Evolutionary conservation across 1,140 invertebrate genomes (phyloP).

Genomic region (Lucilia sericata): DNA sequence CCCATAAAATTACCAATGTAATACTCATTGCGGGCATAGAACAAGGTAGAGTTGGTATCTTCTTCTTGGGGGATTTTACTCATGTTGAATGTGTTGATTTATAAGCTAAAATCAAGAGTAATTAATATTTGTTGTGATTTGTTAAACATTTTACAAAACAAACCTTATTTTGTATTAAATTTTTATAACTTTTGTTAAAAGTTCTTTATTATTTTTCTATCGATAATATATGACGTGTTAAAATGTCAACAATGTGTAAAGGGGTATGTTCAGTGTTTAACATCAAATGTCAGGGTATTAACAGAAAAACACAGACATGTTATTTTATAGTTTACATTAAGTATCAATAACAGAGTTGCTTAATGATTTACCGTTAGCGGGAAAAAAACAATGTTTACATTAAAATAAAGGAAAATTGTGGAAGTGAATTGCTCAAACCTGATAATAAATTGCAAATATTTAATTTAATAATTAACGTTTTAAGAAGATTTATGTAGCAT

Average conservation of each 20-base stretch:
- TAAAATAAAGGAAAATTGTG: too few species aligned
- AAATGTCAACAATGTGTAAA: not conserved
- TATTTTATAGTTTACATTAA: too few species aligned
- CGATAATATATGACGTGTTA: not conserved
- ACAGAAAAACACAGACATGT: too few species aligned
- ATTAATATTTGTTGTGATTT: not conserved
- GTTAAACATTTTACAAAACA: not conserved
- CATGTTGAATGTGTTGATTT: slow-evolving; percentile 51
- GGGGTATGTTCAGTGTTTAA: not conserved
- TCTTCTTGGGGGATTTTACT: slow-evolving; percentile 59
- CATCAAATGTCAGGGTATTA: not conserved
- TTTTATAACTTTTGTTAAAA: not conserved
- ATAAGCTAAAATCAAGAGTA: not conserved
- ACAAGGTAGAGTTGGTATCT: slow-evolving; percentile 60
- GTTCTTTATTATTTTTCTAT: not conserved
- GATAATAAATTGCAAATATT: too few species aligned
- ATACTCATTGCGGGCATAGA: slow-evolving; percentile 65
- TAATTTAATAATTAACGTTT: too few species aligned
- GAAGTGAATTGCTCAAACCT: too few species aligned
- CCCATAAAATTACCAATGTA: slow-evolving; percentile 66
- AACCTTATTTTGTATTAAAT: not conserved
- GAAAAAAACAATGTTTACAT: too few species aligned
- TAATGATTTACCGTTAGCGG: too few species aligned
- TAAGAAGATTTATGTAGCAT: too few species aligned
- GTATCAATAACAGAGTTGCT: too few species aligned